These are phyloP conservation scores for Pundamilia nyererei DNA, from an alignment of 2,113 vertebrate species.

Conservation along the genomic window DNA sequence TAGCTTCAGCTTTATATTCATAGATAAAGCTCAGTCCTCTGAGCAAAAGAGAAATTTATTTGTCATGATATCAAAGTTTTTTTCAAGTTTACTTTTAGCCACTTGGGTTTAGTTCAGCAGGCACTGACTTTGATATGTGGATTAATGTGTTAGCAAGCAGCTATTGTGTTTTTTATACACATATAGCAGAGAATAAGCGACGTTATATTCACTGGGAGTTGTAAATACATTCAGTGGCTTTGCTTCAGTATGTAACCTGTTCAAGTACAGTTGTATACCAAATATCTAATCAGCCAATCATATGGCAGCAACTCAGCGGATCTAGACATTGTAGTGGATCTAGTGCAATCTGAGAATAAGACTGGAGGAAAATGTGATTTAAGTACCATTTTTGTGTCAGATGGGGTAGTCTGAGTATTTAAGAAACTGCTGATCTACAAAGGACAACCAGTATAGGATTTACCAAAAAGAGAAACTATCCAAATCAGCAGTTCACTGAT, in stretches of 20 bases:
- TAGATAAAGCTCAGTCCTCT: background rate
- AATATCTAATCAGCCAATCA: background rate
- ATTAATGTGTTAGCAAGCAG: background rate
- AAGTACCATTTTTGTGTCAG: background rate
- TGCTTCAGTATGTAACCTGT: rapidly evolving
- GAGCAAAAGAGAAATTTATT: background rate
- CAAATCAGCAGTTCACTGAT: background rate
- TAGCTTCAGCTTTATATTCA: background rate
- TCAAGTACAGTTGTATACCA: background rate
- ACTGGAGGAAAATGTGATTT: background rate
- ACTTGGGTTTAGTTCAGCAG: background rate
- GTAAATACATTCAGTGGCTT: background rate
- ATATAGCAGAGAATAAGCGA: background rate
- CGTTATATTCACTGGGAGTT: rapidly evolving
- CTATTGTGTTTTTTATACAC: background rate
- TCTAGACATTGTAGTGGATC: background rate
- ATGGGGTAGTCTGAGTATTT: background rate
- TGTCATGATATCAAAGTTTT: background rate
- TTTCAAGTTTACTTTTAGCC: background rate
- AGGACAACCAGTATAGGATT: background rate
- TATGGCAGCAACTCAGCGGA: background rate
- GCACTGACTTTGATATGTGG: background rate
- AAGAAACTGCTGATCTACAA: background rate
- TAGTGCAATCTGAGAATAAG: background rate
- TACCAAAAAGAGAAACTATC: background rate